phyloP scores from a whole-genome alignment of 2,797 vertebrate species.

The Microhierax caerulescens region DNA sequence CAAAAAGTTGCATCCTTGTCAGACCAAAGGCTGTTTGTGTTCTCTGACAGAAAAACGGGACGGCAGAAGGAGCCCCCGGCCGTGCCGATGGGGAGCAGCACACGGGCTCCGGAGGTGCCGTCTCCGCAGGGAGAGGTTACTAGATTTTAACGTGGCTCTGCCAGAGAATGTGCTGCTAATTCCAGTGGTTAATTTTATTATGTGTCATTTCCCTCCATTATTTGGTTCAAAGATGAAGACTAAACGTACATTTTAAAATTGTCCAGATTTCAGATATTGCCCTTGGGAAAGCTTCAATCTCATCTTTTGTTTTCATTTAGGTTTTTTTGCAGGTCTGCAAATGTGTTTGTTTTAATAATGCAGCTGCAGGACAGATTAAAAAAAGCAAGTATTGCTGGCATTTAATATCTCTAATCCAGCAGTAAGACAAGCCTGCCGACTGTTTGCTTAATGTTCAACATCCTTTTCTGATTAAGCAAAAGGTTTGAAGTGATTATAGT shows the following conservation, averaged over 20 bases:
- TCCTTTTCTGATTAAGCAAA: conserved; percentile 71
- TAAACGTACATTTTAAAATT: conserved; percentile 32
- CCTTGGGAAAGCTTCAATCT: conserved; percentile 39
- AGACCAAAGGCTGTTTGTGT: background rate
- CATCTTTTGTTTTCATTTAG: conserved; percentile 52
- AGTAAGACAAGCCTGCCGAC: conserved; percentile 47
- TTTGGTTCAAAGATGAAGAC: conserved; percentile 59
- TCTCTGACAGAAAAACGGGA: background rate
- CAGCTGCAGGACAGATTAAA: conserved; percentile 62
- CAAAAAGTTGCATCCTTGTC: background rate
- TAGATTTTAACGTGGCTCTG: background rate
- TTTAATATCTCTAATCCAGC: conserved; percentile 59
- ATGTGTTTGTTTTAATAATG: conserved; percentile 66
- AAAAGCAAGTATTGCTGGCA: conserved; percentile 8
- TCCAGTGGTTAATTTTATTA: conserved; percentile 50
- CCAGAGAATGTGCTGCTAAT: conserved; percentile 23
- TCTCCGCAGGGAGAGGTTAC: background rate
- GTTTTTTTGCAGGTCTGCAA: conserved; percentile 56
- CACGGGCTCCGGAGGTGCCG: background rate
- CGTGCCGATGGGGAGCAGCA: accelerated
- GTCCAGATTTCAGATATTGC: conserved; percentile 23
- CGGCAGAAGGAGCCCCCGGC: background rate
- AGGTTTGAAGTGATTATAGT: conserved; percentile 74
- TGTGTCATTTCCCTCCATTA: conserved; percentile 36
- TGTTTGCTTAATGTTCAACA: conserved; percentile 61